Base-by-base conservation (phyloP, 1,140 invertebrate genomes). In the Proales similis region DNA sequence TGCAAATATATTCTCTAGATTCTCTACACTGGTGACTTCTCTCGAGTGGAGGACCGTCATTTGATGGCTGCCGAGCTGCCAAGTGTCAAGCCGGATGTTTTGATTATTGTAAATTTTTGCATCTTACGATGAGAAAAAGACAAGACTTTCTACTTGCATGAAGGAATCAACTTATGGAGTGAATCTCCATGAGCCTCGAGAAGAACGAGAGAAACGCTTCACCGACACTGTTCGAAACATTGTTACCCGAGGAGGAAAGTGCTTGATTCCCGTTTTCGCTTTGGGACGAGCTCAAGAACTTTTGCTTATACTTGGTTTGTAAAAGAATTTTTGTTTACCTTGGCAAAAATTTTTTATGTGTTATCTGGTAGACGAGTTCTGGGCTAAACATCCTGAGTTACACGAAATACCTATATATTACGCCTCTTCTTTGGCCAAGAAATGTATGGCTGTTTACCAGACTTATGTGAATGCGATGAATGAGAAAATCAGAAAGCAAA, bases 401-500 rank as follows among this genome's bases (percentile, higher is more conserved):
- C 93, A 98, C 68, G 91, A 98, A 73, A 90, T 98, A 68, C 95
- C 95, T 0, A 97, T 99, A 66, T 99, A 99, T 78, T 99, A 99
- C 79, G 94, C 94, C 0, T 96, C 92, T 0, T 95, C 92, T 0
- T 77, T 99, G 33, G 95, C 95, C 2, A 98, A 98, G 74, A 99
- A 99, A 72, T 99, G 95, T 72, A 99, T 99, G 93, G 87, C 90
- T 62, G 94, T 99, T 0, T 99, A 99, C 78, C 94, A 99, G 75
- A 99, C 94, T 0, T 98, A 96, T 72, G 86, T 98, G 0, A 95
- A 96, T 77, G 92, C 93, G 0, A 99, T 99, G 95, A 99, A 99
- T 73, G 90, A 97, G 67, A 85, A 86, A 70, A 98, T 99, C 66
- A 81, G 86, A 17, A 75, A 90, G 5, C 93, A 98, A 77, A 97